Conservation (phyloP, 2,797 vertebrate species). For the Cirrhinus molitorella region DNA sequence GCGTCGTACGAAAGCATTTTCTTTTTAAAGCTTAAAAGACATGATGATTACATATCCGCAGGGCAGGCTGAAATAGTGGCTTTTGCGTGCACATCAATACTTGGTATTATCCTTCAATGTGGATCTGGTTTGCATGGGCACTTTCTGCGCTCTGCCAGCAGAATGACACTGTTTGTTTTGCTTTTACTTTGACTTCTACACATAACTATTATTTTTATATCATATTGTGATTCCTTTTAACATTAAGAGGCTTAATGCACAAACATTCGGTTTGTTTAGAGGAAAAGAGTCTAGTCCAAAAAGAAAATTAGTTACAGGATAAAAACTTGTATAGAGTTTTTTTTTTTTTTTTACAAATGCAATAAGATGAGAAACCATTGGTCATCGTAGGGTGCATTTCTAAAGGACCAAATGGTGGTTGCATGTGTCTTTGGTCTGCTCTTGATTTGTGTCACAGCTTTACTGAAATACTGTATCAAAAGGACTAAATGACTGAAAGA, state of each 20-base stretch:
- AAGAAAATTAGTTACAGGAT: conserved; percentile 23
- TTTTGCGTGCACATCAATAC: conserved; percentile 57
- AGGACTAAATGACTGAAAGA: conserved; percentile 16
- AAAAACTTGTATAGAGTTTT: neutral
- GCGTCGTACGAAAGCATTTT: conserved; percentile 69
- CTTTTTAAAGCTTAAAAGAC: conserved; percentile 62
- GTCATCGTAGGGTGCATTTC: conserved; percentile 25
- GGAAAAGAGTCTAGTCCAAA: conserved; percentile 6
- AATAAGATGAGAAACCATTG: conserved; percentile 10
- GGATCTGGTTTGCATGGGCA: conserved; percentile 78
- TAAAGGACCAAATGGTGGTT: conserved; percentile 41
- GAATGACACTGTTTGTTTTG: conserved; percentile 58
- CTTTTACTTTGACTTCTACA: conserved; percentile 47
- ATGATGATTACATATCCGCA: conserved; percentile 74
- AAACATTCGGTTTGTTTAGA: conserved; percentile 24
- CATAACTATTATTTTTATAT: conserved; percentile 36
- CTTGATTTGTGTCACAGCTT: conserved; percentile 55
- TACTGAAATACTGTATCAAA: conserved; percentile 30
- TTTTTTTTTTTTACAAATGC: conserved; percentile 3
- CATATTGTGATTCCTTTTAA: conserved; percentile 28
- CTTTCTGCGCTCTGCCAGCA: conserved; percentile 68
- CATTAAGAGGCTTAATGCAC: conserved; percentile 13
- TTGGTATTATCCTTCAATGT: conserved; percentile 69
- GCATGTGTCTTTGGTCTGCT: conserved; percentile 53
- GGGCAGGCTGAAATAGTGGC: conserved; percentile 66